Evolutionary conservation across 2,888 invertebrate species (phyloP).

Genomic region (Andrena hattorfiana): DNA sequence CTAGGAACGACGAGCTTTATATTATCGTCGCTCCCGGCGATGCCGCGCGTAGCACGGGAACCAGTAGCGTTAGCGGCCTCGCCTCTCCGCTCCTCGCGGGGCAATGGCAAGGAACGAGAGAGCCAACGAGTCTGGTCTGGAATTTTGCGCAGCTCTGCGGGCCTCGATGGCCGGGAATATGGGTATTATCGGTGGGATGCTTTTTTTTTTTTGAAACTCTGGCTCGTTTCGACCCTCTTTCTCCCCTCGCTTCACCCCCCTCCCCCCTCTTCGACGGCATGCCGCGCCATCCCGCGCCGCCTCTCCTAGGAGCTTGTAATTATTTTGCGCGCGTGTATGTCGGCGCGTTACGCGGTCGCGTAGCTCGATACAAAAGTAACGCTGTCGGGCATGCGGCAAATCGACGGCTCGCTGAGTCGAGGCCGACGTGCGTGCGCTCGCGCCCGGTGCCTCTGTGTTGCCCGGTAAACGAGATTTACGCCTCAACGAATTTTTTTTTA

Average conservation of each 20-base stretch:
- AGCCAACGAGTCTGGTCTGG: conserved; percentile 43
- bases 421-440: conserved; percentile 21
- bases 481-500: conserved; percentile 23
- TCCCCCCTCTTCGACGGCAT: no score
- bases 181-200: conserved; percentile 61
- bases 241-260: background rate
- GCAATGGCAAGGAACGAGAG: background rate
- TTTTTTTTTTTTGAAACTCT: conserved; percentile 47
- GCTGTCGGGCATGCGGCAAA: conserved; percentile 54
- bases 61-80: conserved; percentile 39
- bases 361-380: conserved; percentile 54
- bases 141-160: conserved; percentile 66
- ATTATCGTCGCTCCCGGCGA: conserved; percentile 65
- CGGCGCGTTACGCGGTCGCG: conserved; percentile 52
- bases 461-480: conserved; percentile 36
- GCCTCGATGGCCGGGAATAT: conserved; percentile 62
- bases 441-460: background rate
- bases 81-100: conserved; percentile 16
- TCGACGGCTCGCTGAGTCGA: conserved; percentile 49
- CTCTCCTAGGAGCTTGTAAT: conserved; percentile 48
- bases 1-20: conserved; percentile 63
- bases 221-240: conserved; percentile 49
- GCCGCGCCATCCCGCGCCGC: background rate
- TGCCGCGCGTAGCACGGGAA: conserved; percentile 56
- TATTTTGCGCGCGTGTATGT: conserved; percentile 42